Percentiles rank a stretch among this genome's conserved stretches.
Conservation (phyloP, 2,797 vertebrate species). For the Stomatorhinus walkeri region DNA sequence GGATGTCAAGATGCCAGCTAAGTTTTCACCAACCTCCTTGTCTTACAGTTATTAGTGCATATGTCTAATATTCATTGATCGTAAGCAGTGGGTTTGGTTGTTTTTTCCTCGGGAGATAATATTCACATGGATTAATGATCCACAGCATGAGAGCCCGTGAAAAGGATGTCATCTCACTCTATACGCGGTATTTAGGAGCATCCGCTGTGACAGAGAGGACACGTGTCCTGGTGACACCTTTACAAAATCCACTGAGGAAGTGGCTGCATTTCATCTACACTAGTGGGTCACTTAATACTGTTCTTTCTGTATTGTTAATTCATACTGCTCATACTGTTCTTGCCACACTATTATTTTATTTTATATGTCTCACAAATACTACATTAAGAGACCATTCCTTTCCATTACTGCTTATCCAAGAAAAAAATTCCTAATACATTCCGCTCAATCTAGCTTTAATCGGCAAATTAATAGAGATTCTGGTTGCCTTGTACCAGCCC, state of each 20-base stretch:
- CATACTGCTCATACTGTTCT: background rate
- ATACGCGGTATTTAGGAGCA: background rate
- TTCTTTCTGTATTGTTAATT: background rate
- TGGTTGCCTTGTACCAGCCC: background rate
- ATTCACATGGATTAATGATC: background rate
- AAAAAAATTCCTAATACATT: background rate
- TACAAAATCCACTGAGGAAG: constrained; percentile 11
- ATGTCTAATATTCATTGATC: background rate
- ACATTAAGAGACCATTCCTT: background rate
- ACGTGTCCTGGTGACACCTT: background rate
- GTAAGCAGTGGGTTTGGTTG: background rate
- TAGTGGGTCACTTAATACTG: background rate
- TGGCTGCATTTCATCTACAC: constrained; percentile 19
- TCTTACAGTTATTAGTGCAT: background rate
- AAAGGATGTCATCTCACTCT: background rate
- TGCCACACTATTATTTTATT: background rate
- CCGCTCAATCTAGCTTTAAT: background rate
- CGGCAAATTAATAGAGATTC: background rate
- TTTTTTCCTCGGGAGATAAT: background rate
- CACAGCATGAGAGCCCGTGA: background rate
- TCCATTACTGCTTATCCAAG: background rate
- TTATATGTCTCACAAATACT: background rate
- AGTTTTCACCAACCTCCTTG: background rate
- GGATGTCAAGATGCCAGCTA: background rate
- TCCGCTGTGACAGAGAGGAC: background rate